Base-by-base conservation (phyloP, 2,113 vertebrate genomes). In the Girardinichthys multiradiatus region DNA sequence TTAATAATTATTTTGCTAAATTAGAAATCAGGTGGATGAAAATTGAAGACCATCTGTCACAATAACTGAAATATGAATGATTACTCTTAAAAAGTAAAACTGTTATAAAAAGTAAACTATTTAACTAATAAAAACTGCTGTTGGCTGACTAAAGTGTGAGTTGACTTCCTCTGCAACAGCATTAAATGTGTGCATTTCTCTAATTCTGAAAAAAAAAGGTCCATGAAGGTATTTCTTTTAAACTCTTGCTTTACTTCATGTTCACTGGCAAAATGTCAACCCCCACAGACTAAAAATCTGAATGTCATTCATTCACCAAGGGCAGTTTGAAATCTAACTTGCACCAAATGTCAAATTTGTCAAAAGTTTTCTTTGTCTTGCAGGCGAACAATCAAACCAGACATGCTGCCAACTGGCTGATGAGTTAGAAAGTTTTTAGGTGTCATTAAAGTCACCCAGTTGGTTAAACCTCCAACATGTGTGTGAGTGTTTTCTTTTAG, bases 401-500 rank as follows among this genome's bases (percentile, higher is more conserved):
- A 80, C 72, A 3, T 60, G 45, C n/a, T 65, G 73, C 74, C 89
- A 89, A 81, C 68, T 87, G 86, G 80, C 73, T 42, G 63, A 86
- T 62, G 79, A 73, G 80, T 78, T 83, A 76, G 76, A 76, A 87
- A 72, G 72, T 72, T 82, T 82, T 68, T 64, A 72, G 78, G 77
- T 81, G 87, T 92, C 84, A 84, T 92, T 88, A 87, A 87, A 92
- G 85, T 76, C 64, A 87, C 90, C 90, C 90, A 92, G 90, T 92
- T 92, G 92, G 88, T 92, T 87, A 84, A 90, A 86, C 70, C 86
- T 81, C 81, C 85, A 84, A 90, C 92, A 93, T 93, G 90, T 93
- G 92, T 90, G 89, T 90, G 87, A 89, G 81, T 94, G 91, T 93
- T 94, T 93, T 92, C 83, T 90, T 91, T 91, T 77, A 77, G 83